A percentile compares a stretch with the other conserved stretches of the same genome.
Evolutionary conservation across 2,113 vertebrate species (phyloP).

Genomic region (Xiphorhynchus elegans): DNA sequence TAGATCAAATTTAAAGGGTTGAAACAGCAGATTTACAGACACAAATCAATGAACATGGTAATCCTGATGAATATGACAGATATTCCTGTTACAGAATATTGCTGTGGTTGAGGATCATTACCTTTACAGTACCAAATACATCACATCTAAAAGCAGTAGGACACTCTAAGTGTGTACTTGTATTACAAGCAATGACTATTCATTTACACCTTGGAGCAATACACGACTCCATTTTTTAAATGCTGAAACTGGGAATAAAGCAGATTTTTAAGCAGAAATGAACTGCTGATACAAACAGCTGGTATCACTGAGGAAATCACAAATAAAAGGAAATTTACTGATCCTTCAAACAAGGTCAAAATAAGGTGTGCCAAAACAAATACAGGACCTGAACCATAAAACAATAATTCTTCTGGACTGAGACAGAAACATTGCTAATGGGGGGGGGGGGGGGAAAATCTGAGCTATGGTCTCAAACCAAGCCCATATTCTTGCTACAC

Average conservation of each 20-base stretch:
- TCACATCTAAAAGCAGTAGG: slow-evolving; percentile 84
- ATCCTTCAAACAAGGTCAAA: slow-evolving; percentile 30
- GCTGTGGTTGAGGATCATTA: slow-evolving; percentile 89
- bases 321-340: neutral
- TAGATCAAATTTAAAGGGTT: slow-evolving; percentile 85
- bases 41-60: slow-evolving; percentile 94
- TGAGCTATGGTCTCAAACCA: neutral
- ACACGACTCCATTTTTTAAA: slow-evolving; percentile 51
- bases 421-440: neutral
- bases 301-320: neutral
- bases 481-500: neutral
- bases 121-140: slow-evolving; percentile 85
- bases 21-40: slow-evolving; percentile 89
- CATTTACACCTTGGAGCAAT: slow-evolving; percentile 73
- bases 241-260: slow-evolving; percentile 49
- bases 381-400: neutral
- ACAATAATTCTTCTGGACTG: neutral
- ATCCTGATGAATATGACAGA: slow-evolving; percentile 94
- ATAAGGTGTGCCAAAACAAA: neutral
- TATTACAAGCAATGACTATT: slow-evolving; percentile 79
- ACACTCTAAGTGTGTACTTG: slow-evolving; percentile 69
- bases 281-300: slow-evolving; percentile 38
- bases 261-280: slow-evolving; percentile 42
- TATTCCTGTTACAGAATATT: slow-evolving; percentile 88
- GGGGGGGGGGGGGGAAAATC: neutral